phyloP scores from a whole-genome alignment of 2,113 vertebrate genomes.

The Mus spicilegus region DNA sequence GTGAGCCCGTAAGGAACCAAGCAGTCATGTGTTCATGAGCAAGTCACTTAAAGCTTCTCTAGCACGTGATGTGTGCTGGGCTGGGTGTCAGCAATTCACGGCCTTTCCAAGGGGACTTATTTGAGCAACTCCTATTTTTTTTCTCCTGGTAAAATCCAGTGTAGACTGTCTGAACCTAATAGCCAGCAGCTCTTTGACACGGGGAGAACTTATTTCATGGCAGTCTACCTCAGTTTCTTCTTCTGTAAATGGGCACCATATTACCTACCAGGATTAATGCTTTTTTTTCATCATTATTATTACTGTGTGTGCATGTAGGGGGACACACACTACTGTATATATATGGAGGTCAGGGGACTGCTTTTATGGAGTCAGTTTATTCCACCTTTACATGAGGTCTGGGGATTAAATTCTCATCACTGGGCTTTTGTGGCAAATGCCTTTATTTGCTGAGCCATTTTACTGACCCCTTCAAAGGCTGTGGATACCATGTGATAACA shows the following conservation, averaged over 20 bases:
- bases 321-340: neutral
- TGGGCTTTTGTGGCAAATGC: neutral
- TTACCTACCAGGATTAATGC: neutral
- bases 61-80: neutral
- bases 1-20: constrained; percentile 43
- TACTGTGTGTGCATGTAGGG: neutral
- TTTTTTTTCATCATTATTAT: no score
- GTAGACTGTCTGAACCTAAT: neutral
- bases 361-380: neutral
- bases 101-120: neutral
- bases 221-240: constrained; percentile 25
- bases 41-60: neutral
- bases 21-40: constrained; percentile 39
- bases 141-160: neutral
- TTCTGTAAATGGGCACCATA: neutral
- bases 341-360: neutral
- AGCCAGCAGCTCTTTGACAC: neutral
- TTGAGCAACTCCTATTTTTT: neutral
- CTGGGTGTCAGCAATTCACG: constrained; percentile 5
- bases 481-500: neutral
- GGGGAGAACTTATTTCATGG: neutral
- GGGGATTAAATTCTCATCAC: no score
- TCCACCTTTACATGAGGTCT: neutral
- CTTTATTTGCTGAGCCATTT: neutral
- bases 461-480: neutral